Evolutionary conservation across 2,113 vertebrate species (phyloP).

Genomic region (Caloenas nicobarica): DNA sequence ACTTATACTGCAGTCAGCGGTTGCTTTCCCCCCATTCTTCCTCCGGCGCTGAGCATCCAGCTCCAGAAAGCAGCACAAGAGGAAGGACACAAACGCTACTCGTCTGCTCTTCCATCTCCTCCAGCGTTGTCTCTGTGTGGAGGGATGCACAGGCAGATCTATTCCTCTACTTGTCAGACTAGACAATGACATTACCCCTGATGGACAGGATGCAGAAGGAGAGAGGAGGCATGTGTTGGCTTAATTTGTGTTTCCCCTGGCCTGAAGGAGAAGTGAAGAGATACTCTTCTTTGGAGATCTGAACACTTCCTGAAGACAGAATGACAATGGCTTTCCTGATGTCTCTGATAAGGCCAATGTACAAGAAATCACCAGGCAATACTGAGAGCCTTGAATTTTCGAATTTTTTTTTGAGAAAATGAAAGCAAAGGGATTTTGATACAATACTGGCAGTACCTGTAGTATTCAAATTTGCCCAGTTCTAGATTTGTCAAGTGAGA

Average conservation of each 20-base stretch:
- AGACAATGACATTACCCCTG: background rate
- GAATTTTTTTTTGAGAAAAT: background rate
- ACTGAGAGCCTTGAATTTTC: background rate
- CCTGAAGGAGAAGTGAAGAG: background rate
- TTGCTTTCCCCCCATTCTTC: background rate
- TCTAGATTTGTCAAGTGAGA: background rate
- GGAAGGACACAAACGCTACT: background rate
- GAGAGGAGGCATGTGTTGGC: background rate
- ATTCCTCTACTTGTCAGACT: background rate
- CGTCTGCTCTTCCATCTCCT: background rate
- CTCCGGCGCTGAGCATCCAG: background rate
- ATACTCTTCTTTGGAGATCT: background rate
- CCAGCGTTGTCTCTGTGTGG: background rate
- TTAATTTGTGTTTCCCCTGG: background rate
- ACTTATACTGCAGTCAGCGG: background rate
- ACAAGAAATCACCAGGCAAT: background rate
- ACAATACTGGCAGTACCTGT: background rate
- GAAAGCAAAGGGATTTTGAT: background rate
- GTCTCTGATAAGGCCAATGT: background rate
- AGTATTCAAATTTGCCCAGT: background rate
- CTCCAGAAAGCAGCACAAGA: background rate
- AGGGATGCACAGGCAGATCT: background rate
- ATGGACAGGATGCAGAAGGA: background rate
- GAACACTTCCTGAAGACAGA: background rate
- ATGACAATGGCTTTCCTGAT: background rate